Evolutionary conservation across 2,113 vertebrate genomes (phyloP).

Genomic region (Clupea harengus): DNA sequence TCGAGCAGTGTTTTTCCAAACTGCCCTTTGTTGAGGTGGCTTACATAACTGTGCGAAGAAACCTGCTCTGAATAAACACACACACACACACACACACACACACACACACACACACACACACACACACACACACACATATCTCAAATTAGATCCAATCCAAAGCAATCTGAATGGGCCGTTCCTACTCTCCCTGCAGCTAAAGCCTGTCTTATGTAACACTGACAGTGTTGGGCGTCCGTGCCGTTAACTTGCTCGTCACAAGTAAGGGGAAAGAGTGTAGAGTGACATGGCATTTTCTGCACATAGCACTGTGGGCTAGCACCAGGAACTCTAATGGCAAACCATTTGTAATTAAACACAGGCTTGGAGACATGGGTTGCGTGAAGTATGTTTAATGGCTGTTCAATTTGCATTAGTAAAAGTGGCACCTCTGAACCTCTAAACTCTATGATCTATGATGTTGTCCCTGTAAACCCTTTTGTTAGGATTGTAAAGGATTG

Average conservation of each 20-base stretch:
- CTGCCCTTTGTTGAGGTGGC: conserved; percentile 36
- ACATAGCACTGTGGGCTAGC: neutral
- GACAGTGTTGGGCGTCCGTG: conserved; percentile 28
- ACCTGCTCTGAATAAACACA: conserved; percentile 45
- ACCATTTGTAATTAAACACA: neutral
- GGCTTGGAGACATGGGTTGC: neutral
- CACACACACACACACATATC: conserved; percentile 19
- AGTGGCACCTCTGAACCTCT: neutral
- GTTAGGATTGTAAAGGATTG: too few relatives aligned
- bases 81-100: neutral
- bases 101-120: neutral
- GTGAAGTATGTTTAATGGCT: neutral
- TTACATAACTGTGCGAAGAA: conserved; percentile 53
- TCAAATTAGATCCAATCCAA: conserved; percentile 50
- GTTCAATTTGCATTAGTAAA: too few relatives aligned
- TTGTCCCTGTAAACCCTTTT: neutral
- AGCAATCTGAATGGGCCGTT: conserved; percentile 27
- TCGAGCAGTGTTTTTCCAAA: conserved; percentile 45
- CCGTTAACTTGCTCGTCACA: conserved; percentile 34
- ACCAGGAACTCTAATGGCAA: neutral
- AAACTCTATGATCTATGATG: neutral
- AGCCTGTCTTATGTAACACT: conserved; percentile 42
- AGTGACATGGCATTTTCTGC: neutral
- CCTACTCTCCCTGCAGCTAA: conserved; percentile 29
- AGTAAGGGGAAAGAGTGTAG: neutral